Percentiles rank a stretch among this genome's conserved stretches.
These are phyloP conservation scores for Matsumyia berberina DNA, from an alignment of 2,888 invertebrate genomes.

Conservation along the genomic window DNA sequence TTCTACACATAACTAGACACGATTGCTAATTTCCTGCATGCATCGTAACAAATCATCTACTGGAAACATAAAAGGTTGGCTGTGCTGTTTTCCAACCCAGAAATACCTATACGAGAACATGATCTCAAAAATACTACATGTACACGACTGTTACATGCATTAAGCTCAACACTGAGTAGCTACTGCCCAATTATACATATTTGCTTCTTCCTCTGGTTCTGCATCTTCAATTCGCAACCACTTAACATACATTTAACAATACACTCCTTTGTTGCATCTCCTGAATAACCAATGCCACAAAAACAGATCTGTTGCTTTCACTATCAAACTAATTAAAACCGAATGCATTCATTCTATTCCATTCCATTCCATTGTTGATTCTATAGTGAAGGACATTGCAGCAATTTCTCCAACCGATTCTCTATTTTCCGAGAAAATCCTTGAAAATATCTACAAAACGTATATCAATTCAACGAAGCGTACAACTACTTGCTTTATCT, in stretches of 20 bases:
- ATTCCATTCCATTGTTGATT: slow-evolving; percentile 38
- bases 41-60: too few relatives aligned
- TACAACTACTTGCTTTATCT: slow-evolving; percentile 24
- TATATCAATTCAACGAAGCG: slow-evolving; percentile 51
- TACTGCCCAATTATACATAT: background rate
- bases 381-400: slow-evolving; percentile 64
- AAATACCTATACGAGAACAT: too few relatives aligned
- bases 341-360: slow-evolving; percentile 48
- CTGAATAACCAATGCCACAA: slow-evolving; percentile 31
- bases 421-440: slow-evolving; percentile 45
- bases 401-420: slow-evolving; percentile 42
- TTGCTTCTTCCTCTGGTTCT: too few relatives aligned
- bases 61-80: too few relatives aligned
- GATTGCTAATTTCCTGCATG: too few relatives aligned
- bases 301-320: slow-evolving; percentile 38
- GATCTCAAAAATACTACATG: too few relatives aligned
- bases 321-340: slow-evolving; percentile 63
- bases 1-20: too few relatives aligned
- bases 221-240: background rate
- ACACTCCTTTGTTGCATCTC: slow-evolving; percentile 21
- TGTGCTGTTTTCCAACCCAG: too few relatives aligned
- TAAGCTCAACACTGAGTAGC: too few relatives aligned
- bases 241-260: slow-evolving; percentile 56
- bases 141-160: too few relatives aligned
- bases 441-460: slow-evolving; percentile 41